phyloP scores from a whole-genome alignment of 2,797 vertebrate species.

The Cetoscarus ocellatus region DNA sequence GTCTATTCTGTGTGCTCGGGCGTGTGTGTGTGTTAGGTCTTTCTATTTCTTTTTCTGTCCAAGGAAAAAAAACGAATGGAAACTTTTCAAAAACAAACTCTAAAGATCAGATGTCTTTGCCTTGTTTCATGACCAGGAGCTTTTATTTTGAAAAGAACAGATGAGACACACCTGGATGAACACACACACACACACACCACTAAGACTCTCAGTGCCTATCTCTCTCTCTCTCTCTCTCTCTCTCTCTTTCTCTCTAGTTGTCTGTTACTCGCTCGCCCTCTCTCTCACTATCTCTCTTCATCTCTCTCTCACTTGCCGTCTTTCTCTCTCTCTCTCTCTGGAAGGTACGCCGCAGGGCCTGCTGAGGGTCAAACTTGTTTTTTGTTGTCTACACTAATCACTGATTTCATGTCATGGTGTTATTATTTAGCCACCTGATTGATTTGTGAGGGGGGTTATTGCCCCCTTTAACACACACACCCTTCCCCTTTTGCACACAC shows the following conservation, averaged over 20 bases:
- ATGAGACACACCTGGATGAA: not conserved
- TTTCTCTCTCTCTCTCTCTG: not conserved
- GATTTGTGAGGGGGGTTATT: not conserved
- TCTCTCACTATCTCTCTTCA: not conserved
- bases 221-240: conserved; percentile 25
- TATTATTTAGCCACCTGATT: conserved; percentile 26
- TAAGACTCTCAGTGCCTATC: conserved; percentile 72
- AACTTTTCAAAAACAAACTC: not conserved
- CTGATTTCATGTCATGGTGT: conserved; percentile 30
- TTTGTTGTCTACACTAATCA: conserved; percentile 7
- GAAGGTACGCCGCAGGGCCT: conserved; percentile 8
- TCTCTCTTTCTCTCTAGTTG: not conserved
- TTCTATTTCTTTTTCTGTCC: not conserved
- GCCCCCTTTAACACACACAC: not conserved
- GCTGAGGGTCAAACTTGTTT: conserved; percentile 36
- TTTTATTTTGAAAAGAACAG: conserved; percentile 52
- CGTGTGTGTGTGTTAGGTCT: conserved; percentile 2
- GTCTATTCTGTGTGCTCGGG: conserved; percentile 2
- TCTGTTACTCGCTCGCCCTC: not conserved
- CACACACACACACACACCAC: conserved; percentile 15
- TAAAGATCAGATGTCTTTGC: conserved; percentile 28
- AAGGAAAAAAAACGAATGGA: not conserved
- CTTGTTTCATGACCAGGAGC: conserved; percentile 25
- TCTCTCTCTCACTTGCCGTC: conserved; percentile 29
- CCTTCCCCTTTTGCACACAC: not conserved